Base-by-base conservation (phyloP, 2,113 vertebrate genomes). In the Pitta sordida region DNA sequence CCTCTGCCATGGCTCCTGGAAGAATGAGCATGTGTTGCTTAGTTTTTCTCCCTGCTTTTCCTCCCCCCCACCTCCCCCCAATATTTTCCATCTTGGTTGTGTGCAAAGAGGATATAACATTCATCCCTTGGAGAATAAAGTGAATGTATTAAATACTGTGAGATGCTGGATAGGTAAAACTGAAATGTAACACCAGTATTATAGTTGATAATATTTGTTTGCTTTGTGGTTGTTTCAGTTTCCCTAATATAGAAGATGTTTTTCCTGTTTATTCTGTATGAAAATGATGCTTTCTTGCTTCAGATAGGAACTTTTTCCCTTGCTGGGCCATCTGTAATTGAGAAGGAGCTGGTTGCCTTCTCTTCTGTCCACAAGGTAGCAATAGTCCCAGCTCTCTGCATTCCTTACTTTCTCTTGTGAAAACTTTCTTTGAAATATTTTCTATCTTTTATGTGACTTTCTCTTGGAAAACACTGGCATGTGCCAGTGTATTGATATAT, bases 341-440 rank as follows among this genome's bases (percentile, higher is more conserved):
- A 39, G 44, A 73, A 63, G 43, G 51, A 4, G 19, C 64, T 60
- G 55, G 77, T 75, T 95, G 62, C 56, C 56, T 82, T 73, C 83
- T 65, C 15, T 29, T n/a, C 55, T 49, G 27, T 80, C 71, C 19
- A n/a, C 60, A 60, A 76, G 81, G 91, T 5, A 43, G 75, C 48
- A 74, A 49, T 13, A 67, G 46, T 36, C 22, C 23, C 44, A 79
- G 27, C 65, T 86, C 36, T 80, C 34, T 43, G 27, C 39, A 5
- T 71, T 85, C 56, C 27, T 82, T 81, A 94, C 89, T 96, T 97
- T 91, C 67, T 80, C 59, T 81, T 65, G 65, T 88, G 51, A 94
- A 93, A 91, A 51, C 77, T 92, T 96, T 77, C 64, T 95, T 96
- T 95, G 94, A 96, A 96, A 75, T 94, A 86, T 88, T 94, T 94